A percentile compares a stretch with the other conserved stretches of the same genome.
Evolutionary conservation across 2,113 vertebrate genomes (phyloP).

Genomic region (Syngnathoides biaculeatus): DNA sequence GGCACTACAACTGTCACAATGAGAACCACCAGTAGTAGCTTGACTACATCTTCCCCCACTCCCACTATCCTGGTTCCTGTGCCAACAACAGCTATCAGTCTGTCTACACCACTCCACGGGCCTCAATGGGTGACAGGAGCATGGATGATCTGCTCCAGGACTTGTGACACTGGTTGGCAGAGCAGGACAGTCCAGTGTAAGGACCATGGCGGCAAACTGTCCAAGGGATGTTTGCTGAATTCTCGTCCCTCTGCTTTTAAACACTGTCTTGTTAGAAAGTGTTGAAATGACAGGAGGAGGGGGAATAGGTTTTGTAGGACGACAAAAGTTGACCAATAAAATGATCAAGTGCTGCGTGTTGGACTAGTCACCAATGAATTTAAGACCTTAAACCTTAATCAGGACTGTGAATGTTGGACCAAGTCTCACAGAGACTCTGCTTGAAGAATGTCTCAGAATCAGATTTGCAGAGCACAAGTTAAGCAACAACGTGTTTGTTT

Average conservation of each 20-base stretch:
- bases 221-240: constrained; percentile 82
- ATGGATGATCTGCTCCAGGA: constrained; percentile 92
- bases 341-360: constrained; percentile 32
- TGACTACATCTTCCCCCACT: constrained; percentile 51
- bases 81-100: constrained; percentile 37
- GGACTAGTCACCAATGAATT: constrained; percentile 27
- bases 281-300: constrained; percentile 70
- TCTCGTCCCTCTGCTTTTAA: constrained; percentile 90
- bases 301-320: neutral
- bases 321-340: constrained; percentile 7
- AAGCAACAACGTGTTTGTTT: constrained; percentile 1
- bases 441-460: constrained; percentile 32
- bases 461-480: constrained; percentile 21
- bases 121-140: constrained; percentile 87
- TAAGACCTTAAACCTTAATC: constrained; percentile 20
- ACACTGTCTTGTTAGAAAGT: constrained; percentile 89
- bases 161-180: constrained; percentile 96
- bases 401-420: constrained; percentile 40
- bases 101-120: constrained; percentile 46
- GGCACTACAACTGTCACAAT: constrained; percentile 29
- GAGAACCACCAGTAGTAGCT: constrained; percentile 31
- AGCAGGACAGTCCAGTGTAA: constrained; percentile 96
- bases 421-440: constrained; percentile 23
- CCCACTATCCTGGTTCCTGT: constrained; percentile 53
- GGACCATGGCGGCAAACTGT: constrained; percentile 81